phyloP scores from a whole-genome alignment of 2,113 vertebrate genomes.

The Regulus satrapa region DNA sequence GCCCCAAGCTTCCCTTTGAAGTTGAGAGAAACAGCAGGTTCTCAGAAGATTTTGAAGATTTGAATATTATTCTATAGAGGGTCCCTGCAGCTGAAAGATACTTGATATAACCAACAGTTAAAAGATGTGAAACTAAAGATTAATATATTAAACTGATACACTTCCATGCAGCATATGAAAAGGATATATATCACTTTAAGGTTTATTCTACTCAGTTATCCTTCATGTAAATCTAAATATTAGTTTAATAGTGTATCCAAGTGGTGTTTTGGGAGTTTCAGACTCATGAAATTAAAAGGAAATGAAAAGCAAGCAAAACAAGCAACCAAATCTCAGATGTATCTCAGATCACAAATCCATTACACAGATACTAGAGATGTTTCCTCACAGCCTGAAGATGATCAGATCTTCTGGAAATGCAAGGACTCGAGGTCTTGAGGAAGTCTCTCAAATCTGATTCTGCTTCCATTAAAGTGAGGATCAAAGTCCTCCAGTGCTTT shows the following conservation, averaged over 20 bases:
- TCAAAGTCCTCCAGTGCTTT: neutral
- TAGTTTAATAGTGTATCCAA: neutral
- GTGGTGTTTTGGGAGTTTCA: neutral
- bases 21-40: neutral
- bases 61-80: neutral
- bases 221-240: neutral
- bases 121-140: neutral
- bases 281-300: neutral
- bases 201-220: neutral
- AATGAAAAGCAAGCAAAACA: neutral
- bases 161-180: neutral
- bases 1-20: neutral
- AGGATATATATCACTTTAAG: neutral
- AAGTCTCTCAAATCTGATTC: neutral
- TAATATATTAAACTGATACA: neutral
- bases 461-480: neutral
- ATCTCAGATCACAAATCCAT: neutral
- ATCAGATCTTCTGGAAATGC: neutral
- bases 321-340: neutral
- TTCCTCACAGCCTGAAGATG: neutral
- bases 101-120: neutral
- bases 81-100: neutral
- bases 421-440: neutral
- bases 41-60: neutral
- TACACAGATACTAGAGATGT: neutral